Base-by-base conservation (phyloP, 1,140 invertebrate species). In the Diachasmimorpha longicaudata region DNA sequence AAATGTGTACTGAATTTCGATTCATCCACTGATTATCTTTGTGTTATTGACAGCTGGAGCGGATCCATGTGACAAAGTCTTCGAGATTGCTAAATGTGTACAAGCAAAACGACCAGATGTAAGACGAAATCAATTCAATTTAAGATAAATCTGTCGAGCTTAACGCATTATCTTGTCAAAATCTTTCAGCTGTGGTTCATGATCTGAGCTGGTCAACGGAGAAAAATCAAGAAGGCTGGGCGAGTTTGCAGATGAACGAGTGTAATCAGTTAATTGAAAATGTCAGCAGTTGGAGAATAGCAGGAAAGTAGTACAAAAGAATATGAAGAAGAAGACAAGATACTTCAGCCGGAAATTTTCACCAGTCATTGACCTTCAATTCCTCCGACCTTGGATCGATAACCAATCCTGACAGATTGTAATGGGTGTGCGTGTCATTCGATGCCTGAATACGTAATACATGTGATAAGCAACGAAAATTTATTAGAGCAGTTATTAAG, bases 131-230 rank as follows among this genome's bases (percentile, higher is more conserved):
- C 2, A 69, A 19, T 69, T 48, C 21, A 77, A 19, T 66, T n/a
- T 23, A 21, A 3, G 10, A 42, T 55, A 10, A 70, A 13, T 66
- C 16, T 21, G 21, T 66, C 25, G 67, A n/a, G 42, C 10, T 37
- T 16, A 2, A 37, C n/a, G 68, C 25, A 44, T 9, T 16, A 70
- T 67, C 42, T 6, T 3, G 19, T 11, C 13, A 16, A 23, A 13
- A 23, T 63, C 66, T 82, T 80, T 13, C 72, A 86, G 85, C 13
- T 86, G 52, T 86, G 84, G 84, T 85, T 86, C 78, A 81, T 86
- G 78, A 19, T 85, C 13, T 86, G 80, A 83, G 14, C 42, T 70
- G 42, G 39, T 13, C 48, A 48, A 21, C n/a, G 11, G 69, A 55
- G 76, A 71, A 74, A 55, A 44, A 75, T 72, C 31, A 74, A 69